phyloP scores from a whole-genome alignment of 1,140 invertebrate species.

The Ceratina japonica region DNA sequence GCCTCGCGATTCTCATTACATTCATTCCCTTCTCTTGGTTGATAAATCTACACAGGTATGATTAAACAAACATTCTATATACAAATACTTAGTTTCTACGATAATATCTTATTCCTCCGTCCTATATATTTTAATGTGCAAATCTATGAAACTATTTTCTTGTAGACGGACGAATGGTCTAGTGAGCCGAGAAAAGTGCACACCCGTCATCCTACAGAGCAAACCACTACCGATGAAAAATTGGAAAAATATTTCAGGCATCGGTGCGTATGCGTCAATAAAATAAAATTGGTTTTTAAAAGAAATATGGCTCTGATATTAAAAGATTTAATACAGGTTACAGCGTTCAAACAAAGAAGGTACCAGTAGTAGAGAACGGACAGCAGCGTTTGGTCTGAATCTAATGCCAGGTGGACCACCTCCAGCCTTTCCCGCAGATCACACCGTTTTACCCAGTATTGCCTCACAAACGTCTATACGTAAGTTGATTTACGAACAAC shows the following conservation, averaged over 20 bases:
- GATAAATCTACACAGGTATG: conserved; percentile 88
- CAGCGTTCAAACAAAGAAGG: conserved; percentile 79
- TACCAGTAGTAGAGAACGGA: conserved; percentile 78
- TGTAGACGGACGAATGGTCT: conserved; percentile 85
- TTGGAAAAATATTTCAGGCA: conserved; percentile 81
- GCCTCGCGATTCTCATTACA: conserved; percentile 85
- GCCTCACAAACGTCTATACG: conserved; percentile 76
- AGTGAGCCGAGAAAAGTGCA: conserved; percentile 80
- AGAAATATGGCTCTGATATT: not conserved
- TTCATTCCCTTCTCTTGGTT: conserved; percentile 84
- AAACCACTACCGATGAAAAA: conserved; percentile 79
- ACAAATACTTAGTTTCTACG: not conserved
- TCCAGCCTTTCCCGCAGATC: conserved; percentile 77
- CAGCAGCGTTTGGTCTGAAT: conserved; percentile 77
- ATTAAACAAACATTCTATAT: not conserved
- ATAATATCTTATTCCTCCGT: not conserved
- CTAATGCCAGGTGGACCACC: conserved; percentile 76
- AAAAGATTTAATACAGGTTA: conserved; percentile 66
- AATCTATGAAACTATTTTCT: conserved; percentile 17
- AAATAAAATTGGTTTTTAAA: not conserved
- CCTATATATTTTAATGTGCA: not conserved
- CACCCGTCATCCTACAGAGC: conserved; percentile 73
- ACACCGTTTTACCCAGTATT: conserved; percentile 77
- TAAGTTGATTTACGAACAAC: conserved; percentile 53
- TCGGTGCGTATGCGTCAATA: conserved; percentile 63